Conservation (phyloP, 30 jellyfish, hydroid and myxozoan genomes). For the Mastigias papua region DNA sequence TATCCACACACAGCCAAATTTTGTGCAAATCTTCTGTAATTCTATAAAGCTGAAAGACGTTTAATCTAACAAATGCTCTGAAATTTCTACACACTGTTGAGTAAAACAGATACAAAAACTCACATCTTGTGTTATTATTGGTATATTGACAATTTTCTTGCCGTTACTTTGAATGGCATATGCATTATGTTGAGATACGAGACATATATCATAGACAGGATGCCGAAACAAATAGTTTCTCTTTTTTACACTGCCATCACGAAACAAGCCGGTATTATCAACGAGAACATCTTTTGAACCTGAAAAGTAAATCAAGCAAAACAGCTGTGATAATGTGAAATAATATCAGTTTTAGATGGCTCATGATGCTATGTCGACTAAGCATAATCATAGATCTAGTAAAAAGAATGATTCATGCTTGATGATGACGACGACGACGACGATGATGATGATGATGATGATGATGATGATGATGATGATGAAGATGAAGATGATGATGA, state of each 20-base stretch:
- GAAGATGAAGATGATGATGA: not conserved
- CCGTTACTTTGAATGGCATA: slow-evolving; percentile 81
- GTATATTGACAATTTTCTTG: slow-evolving; percentile 69
- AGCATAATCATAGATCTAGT: too few relatives aligned
- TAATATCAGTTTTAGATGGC: not conserved
- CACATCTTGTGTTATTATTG: slow-evolving; percentile 75
- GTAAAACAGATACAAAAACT: not conserved
- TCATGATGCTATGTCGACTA: too few relatives aligned
- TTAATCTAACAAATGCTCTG: not conserved
- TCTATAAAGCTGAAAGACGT: not conserved
- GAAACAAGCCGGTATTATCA: slow-evolving; percentile 82
- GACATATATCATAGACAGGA: slow-evolving; percentile 67
- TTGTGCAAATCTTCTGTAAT: not conserved
- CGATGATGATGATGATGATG: not conserved
- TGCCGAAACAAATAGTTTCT: slow-evolving; percentile 71
- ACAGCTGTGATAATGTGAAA: not conserved
- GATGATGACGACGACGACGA: not conserved
- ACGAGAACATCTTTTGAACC: slow-evolving; percentile 57
- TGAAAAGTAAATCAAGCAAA: not conserved
- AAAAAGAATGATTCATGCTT: too few relatives aligned
- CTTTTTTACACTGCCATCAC: slow-evolving; percentile 75
- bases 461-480: not conserved
- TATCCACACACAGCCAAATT: too few relatives aligned
- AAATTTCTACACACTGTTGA: not conserved
- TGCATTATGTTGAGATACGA: slow-evolving; percentile 71